Base-by-base conservation (phyloP, 2,113 vertebrate species). In the Taxidea taxus region DNA sequence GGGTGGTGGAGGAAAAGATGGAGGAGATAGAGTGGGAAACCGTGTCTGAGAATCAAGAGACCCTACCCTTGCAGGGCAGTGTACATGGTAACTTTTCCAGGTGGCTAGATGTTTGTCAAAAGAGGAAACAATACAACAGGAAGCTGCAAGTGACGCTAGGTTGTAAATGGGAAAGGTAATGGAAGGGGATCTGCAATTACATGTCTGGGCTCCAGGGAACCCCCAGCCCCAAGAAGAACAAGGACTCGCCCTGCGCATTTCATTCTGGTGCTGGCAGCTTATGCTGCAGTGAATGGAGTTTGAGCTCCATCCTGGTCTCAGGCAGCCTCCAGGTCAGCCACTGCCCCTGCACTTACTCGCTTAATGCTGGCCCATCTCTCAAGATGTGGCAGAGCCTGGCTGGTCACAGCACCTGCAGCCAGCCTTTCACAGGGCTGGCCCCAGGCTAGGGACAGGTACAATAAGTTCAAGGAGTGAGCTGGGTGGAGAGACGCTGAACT, bases 1-100 rank as follows among this genome's bases (percentile, higher is more conserved):
- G 7, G 29, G 20, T 2, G 27, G 15, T 0, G 13, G 8, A 11
- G 51, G 34, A 6, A 4, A 6, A 1, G 12, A 0, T 4, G 25
- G 7, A n/a, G 5, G 20, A 47, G 23, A 7, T 7, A 29, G 31
- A 47, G 51, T 10, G 1, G 60, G 47, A 86, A 78, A 16, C 1
- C 0, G 0, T 16, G 27, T 37, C 12, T 0, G 47, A 37, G 42
- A 87, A 51, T 68, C 20, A 20, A 58, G 27, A 29, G 60, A 60
- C 9, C 15, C n/a, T 37, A 12, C 54, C 37, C 58, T 27, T 37
- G 78, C 74, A 11, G 15, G 47, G 34, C 12, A 6, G 6, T 7
- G 6, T 21, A 0, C 8, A 5, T 68, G 78, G 54, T 29, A 56
- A 94, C 81, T 74, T 83, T 72, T 68, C 70, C 37, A 72, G 58